phyloP scores from a whole-genome alignment of 2,888 invertebrate genomes.

The Trachelus troglodyta region DNA sequence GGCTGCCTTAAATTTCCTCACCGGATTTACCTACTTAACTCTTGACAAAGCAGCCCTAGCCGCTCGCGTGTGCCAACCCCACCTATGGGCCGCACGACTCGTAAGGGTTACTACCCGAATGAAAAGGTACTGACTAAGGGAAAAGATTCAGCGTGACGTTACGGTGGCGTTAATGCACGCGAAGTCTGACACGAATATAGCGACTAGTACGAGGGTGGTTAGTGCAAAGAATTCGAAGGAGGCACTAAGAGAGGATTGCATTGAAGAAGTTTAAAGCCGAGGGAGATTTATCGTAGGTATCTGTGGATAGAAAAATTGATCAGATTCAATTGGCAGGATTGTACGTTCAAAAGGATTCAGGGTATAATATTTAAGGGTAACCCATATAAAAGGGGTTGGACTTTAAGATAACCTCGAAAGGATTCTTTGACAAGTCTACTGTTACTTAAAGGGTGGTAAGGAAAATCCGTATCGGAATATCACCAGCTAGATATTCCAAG shows the following conservation, averaged over 20 bases:
- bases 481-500: background rate
- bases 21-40: conserved; percentile 31
- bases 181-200: background rate
- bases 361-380: conserved; percentile 17
- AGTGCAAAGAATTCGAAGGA: background rate
- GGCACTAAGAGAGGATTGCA: background rate
- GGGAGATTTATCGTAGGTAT: background rate
- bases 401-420: conserved; percentile 1
- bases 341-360: background rate
- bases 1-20: conserved; percentile 31
- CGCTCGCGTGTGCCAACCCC: background rate
- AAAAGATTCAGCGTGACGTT: background rate
- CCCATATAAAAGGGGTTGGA: conserved; percentile 8
- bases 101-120: background rate
- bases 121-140: background rate
- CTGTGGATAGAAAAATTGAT: background rate
- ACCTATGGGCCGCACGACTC: background rate
- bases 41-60: conserved; percentile 14
- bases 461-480: background rate
- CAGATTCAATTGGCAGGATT: background rate
- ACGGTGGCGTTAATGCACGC: background rate
- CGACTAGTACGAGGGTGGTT: background rate
- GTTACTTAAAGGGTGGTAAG: conserved; percentile 11
- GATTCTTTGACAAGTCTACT: conserved; percentile 3
- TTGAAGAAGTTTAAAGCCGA: background rate